These are phyloP conservation scores for Percina caprodes DNA, from an alignment of 2,113 vertebrate genomes.

Conservation along the genomic window DNA sequence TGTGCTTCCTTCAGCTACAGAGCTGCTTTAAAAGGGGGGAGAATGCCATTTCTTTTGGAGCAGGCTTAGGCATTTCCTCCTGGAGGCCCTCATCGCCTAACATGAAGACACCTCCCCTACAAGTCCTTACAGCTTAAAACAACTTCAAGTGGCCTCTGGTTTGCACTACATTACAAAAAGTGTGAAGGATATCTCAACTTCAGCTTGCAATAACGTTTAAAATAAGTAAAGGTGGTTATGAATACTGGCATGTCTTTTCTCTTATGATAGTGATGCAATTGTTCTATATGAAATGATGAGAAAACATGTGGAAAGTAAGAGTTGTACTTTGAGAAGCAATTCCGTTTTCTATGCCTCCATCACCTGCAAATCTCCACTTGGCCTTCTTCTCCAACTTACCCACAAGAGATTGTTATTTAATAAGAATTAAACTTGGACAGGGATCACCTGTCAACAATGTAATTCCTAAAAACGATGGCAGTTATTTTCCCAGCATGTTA, in stretches of 20 bases:
- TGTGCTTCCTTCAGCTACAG: neutral
- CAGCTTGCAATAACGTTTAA: neutral
- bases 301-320: neutral
- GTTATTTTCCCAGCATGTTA: neutral
- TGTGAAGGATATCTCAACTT: neutral
- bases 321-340: neutral
- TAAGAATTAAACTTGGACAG: constrained; percentile 4
- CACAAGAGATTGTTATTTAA: constrained; percentile 29
- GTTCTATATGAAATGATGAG: neutral
- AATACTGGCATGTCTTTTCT: neutral
- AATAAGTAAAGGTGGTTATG: neutral
- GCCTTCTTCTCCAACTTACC: neutral
- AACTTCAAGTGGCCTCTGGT: neutral
- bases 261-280: neutral
- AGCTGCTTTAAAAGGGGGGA: constrained; percentile 12
- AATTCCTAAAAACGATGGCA: neutral
- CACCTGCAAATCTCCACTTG: neutral
- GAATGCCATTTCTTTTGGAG: constrained; percentile 11
- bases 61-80: constrained; percentile 65
- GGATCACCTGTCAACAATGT: neutral
- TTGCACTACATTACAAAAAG: neutral
- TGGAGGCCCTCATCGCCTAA: constrained; percentile 41
- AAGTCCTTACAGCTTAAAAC: neutral
- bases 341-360: neutral
- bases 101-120: constrained; percentile 25